Evolutionary conservation across 2,797 vertebrate species (phyloP).

Genomic region (Xiphophorus birchmanni): DNA sequence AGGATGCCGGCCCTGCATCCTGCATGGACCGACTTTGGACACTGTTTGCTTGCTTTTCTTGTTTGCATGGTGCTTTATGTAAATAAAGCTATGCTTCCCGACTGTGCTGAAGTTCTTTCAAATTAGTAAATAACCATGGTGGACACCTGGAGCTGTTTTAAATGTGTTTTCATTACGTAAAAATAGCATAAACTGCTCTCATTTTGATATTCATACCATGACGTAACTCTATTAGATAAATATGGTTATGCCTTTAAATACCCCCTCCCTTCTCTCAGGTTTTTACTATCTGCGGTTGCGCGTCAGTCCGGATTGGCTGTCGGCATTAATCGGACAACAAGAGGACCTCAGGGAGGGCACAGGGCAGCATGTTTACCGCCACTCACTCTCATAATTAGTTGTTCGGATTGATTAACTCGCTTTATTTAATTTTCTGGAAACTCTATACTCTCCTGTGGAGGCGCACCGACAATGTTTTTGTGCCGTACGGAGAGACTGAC

Average conservation of each 20-base stretch:
- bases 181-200: background rate
- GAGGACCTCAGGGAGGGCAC: conserved; percentile 28
- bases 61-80: background rate
- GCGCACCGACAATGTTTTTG: conserved; percentile 56
- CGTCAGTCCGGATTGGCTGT: conserved; percentile 68
- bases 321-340: conserved; percentile 48
- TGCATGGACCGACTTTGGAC: too few relatives aligned
- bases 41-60: background rate
- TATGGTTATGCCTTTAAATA: conserved; percentile 71
- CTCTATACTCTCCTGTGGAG: background rate
- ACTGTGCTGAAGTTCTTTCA: background rate
- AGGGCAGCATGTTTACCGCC: conserved; percentile 59
- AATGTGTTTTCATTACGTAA: background rate
- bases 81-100: background rate
- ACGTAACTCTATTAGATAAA: background rate
- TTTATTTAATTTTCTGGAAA: background rate
- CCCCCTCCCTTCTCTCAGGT: conserved; percentile 36
- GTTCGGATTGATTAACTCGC: background rate
- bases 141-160: background rate
- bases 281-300: conserved; percentile 61
- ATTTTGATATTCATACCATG: background rate
- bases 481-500: conserved; percentile 44
- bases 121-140: background rate
- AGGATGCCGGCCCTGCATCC: too few relatives aligned
- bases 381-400: background rate